phyloP scores from a whole-genome alignment of 2,888 invertebrate species.

The Cantharis nigra region DNA sequence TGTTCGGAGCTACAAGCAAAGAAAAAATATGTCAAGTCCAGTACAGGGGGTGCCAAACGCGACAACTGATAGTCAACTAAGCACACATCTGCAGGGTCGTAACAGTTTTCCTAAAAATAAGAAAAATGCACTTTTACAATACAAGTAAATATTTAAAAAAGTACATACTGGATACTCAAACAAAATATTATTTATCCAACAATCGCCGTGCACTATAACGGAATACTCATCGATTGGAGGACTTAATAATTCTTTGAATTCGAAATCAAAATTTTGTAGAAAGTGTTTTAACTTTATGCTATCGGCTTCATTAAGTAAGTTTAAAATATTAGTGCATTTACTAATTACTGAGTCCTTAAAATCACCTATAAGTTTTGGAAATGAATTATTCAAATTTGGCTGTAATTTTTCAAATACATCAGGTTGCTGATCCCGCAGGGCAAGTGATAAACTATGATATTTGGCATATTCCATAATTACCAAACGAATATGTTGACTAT shows the following conservation, averaged over 20 bases:
- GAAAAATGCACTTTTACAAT: no score
- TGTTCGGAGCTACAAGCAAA: slow-evolving; percentile 39
- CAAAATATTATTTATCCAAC: slow-evolving; percentile 48
- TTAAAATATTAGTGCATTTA: background rate
- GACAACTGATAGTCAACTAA: slow-evolving; percentile 36
- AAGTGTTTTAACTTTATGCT: background rate
- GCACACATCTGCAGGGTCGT: background rate
- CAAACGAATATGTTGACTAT: slow-evolving; percentile 39
- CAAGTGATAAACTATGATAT: slow-evolving; percentile 44
- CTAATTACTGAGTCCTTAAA: background rate
- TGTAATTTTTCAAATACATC: slow-evolving; percentile 10
- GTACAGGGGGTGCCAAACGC: slow-evolving; percentile 32
- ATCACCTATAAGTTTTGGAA: background rate
- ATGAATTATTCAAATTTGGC: background rate
- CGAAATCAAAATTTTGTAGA: background rate
- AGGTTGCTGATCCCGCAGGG: slow-evolving; percentile 39
- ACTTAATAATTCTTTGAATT: background rate
- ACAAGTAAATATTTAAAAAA: background rate
- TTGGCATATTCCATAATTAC: slow-evolving; percentile 44
- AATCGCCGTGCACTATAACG: slow-evolving; percentile 43
- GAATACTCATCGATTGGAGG: slow-evolving; percentile 10
- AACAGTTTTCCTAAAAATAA: background rate
- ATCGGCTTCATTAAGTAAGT: background rate
- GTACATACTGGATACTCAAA: slow-evolving; percentile 43
- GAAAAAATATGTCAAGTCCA: slow-evolving; percentile 45